Conservation (phyloP, 2,113 vertebrate species). For the Talpa occidentalis region DNA sequence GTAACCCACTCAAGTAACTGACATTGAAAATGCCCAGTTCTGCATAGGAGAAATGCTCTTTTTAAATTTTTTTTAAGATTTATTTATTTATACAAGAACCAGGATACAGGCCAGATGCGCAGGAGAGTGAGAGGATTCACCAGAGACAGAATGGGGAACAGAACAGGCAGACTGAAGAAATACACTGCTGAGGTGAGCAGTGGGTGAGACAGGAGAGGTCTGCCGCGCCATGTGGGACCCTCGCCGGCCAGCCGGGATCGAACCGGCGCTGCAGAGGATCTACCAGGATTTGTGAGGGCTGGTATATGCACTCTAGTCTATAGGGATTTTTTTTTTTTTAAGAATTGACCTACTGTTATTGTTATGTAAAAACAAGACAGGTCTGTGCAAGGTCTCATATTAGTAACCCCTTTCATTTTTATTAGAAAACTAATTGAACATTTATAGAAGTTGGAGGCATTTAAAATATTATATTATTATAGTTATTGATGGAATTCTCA, state of each 20-base stretch:
- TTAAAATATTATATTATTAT: neutral
- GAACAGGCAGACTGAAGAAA: too few relatives aligned
- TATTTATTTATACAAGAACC: too few relatives aligned
- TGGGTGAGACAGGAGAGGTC: too few relatives aligned
- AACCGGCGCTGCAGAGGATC: too few relatives aligned
- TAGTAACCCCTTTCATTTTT: neutral
- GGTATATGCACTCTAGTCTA: neutral
- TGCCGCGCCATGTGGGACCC: too few relatives aligned
- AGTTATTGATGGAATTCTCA: neutral
- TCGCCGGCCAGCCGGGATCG: too few relatives aligned
- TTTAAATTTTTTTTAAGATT: too few relatives aligned
- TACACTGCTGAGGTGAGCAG: too few relatives aligned
- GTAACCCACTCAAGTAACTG: neutral
- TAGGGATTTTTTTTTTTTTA: neutral
- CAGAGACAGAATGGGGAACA: too few relatives aligned
- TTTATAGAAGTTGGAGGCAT: neutral
- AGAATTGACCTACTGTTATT: neutral
- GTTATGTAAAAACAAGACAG: neutral
- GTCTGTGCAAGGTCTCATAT: neutral
- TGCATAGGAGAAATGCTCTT: neutral
- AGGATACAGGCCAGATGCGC: too few relatives aligned
- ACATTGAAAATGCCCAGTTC: neutral
- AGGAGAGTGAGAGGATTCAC: too few relatives aligned
- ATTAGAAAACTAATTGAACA: constrained; percentile 4
- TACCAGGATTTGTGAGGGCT: neutral